phyloP scores from a whole-genome alignment of 2,113 vertebrate species.

The Melanotaenia duboulayi region DNA sequence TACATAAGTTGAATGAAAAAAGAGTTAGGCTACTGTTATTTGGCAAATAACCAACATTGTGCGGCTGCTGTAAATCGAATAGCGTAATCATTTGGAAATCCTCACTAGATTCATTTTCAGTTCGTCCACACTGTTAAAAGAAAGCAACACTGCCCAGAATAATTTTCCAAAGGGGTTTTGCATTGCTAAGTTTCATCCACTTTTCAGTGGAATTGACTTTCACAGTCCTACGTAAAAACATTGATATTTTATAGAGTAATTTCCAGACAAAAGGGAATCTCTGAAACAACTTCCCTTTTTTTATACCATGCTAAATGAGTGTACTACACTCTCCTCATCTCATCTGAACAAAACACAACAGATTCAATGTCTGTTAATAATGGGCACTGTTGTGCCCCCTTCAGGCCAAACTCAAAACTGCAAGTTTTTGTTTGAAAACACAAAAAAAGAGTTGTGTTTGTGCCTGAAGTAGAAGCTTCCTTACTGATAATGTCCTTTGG shows the following conservation, averaged over 20 bases:
- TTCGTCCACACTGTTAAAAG: background rate
- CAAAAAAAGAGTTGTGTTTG: background rate
- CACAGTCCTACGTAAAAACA: background rate
- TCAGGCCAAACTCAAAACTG: constrained; percentile 17
- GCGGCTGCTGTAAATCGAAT: background rate
- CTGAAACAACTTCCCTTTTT: constrained; percentile 2
- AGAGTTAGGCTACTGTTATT: too few species aligned
- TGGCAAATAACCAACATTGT: background rate
- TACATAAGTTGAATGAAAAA: too few species aligned
- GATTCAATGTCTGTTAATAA: constrained; percentile 1
- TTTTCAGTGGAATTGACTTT: constrained; percentile 19
- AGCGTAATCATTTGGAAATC: background rate
- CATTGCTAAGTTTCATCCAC: background rate
- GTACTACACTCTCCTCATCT: background rate
- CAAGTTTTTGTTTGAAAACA: background rate
- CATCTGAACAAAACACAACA: background rate
- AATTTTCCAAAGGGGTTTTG: background rate
- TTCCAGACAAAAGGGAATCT: constrained; percentile 10
- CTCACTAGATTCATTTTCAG: background rate
- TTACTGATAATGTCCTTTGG: background rate
- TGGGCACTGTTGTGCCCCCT: constrained; percentile 18
- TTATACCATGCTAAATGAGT: background rate
- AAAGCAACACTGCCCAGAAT: background rate
- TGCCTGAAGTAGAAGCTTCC: constrained; percentile 28
- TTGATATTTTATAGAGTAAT: background rate